Evolutionary conservation across 2,888 invertebrate genomes (phyloP), one percentile per base, ranked within the genome.

Genomic region (Halictus quadricinctus): DNA sequence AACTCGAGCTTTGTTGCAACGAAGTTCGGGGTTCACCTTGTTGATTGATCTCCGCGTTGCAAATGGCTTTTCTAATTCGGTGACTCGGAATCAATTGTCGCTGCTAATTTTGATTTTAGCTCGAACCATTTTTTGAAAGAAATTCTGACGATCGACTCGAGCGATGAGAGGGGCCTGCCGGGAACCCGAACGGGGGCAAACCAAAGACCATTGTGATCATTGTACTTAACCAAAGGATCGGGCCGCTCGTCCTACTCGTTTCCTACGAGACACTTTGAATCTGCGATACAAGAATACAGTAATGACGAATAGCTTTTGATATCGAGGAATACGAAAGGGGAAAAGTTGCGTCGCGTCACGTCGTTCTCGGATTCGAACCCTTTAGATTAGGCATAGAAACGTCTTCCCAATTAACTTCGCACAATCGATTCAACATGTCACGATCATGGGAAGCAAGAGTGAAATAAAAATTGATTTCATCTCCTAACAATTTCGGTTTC

Each of bases 141-240:
- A n/a, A 36, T 10, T 18, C 0, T 1, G n/a, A 21, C 41, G 13
- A n/a, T 70, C 43, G 69, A n/a, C n/a, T 43, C 43, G 41, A 46
- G 46, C 21, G 43, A 80, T 75, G 41, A 43, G n/a, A 70, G 69
- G 74, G 54, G 36, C 36, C 72, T 13, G 29, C 13, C 69, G 21
- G 48, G n/a, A 50, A 54, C 25, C 43, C 29, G 8, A 54, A 70
- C 25, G 3, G n/a, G 8, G 21, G 5, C 25, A 60, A 50, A 43
- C 12, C n/a, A 82, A n/a, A n/a, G 15, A 43, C 73, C 70, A n/a
- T 66, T 29, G 46, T 18, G 36, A 41, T 66, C 69, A 25, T 43
- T 50, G 72, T 84, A 84, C 84, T 84, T 84, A 84, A 84, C 84
- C 72, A 72, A 83, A 78, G 46, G 60, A 54, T 43, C 36, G 13